phyloP scores from a whole-genome alignment of 2,797 vertebrate genomes.

The Melanotaenia pygmaea region DNA sequence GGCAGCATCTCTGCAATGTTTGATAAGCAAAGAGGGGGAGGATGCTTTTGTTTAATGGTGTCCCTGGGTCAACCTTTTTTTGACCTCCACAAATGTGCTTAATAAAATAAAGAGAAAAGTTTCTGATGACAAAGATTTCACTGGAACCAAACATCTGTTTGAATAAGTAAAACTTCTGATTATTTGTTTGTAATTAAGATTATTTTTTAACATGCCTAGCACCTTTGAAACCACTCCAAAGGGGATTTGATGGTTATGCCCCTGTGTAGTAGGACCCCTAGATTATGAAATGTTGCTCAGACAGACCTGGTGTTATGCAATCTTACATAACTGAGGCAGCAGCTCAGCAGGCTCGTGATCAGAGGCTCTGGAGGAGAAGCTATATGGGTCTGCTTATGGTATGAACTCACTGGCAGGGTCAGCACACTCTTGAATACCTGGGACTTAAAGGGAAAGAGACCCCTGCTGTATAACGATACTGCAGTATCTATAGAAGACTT shows the following conservation, averaged over 20 bases:
- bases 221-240: slow-evolving; percentile 42
- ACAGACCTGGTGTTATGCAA: slow-evolving; percentile 83
- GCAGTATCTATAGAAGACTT: slow-evolving; percentile 50
- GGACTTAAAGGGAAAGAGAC: slow-evolving; percentile 76
- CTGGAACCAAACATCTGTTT: slow-evolving; percentile 41
- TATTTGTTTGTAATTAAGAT: slow-evolving; percentile 58
- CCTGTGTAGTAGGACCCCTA: slow-evolving; percentile 64
- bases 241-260: slow-evolving; percentile 59
- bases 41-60: slow-evolving; percentile 62
- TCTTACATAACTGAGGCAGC: slow-evolving; percentile 83
- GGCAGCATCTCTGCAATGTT: slow-evolving; percentile 51
- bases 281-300: slow-evolving; percentile 84
- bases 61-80: slow-evolving; percentile 54
- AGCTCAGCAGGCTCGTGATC: slow-evolving; percentile 81
- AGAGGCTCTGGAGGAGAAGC: slow-evolving; percentile 74
- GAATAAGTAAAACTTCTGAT: slow-evolving; percentile 40
- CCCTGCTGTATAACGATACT: slow-evolving; percentile 47
- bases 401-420: slow-evolving; percentile 81
- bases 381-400: slow-evolving; percentile 80
- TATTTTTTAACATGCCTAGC: slow-evolving; percentile 14
- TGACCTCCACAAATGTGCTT: slow-evolving; percentile 55
- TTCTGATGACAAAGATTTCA: slow-evolving; percentile 57
- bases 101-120: slow-evolving; percentile 43
- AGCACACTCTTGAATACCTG: slow-evolving; percentile 69
- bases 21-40: slow-evolving; percentile 43